Evolutionary conservation across 30 jellyfish, hydroid and myxozoan species (phyloP).

Genomic region (Pseudorhiza aurosa): DNA sequence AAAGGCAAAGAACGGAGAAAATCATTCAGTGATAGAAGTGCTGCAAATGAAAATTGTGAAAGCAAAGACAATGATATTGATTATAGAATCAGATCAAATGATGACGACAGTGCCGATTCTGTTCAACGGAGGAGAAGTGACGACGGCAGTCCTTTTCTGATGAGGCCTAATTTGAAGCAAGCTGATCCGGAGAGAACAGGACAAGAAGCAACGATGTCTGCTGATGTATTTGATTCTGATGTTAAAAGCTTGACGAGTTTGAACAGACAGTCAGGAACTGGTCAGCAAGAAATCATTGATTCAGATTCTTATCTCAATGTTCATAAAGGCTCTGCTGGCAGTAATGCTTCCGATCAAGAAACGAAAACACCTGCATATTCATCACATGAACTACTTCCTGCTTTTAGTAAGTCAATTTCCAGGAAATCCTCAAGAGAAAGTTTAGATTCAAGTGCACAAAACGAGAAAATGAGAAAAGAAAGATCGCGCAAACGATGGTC

Average conservation of each 20-base stretch:
- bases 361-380: conserved; percentile 12
- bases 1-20: conserved; percentile 36
- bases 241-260: no score
- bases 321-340: neutral
- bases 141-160: neutral
- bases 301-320: neutral
- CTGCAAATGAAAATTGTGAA: neutral
- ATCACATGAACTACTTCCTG: conserved; percentile 19
- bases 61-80: no score
- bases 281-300: neutral
- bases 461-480: neutral
- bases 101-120: neutral
- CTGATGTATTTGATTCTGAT: no score
- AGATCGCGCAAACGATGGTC: conserved; percentile 57
- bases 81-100: neutral
- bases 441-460: neutral
- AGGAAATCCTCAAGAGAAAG: conserved; percentile 25
- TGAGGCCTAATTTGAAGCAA: neutral
- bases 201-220: no score
- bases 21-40: conserved; percentile 28
- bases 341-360: neutral
- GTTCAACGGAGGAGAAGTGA: neutral
- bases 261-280: no score
- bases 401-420: conserved; percentile 3
- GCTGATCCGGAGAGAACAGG: neutral